Evolutionary conservation across 2,113 vertebrate species (phyloP), one percentile per base, ranked within the genome.

Genomic region (Limnothrissa miodon): DNA sequence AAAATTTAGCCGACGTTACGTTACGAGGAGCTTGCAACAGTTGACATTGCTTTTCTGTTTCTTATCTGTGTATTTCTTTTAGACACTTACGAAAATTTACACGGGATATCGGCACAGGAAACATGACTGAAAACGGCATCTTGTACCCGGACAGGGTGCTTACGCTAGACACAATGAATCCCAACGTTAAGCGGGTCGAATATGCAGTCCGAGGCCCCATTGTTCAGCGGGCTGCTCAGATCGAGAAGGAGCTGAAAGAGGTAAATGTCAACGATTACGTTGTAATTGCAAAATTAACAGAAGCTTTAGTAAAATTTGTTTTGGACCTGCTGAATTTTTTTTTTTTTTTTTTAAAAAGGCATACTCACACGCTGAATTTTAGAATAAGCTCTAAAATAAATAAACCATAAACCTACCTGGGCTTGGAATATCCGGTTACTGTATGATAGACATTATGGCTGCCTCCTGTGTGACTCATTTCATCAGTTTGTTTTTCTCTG

Each of bases 181-280:
- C 94, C 0, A 91, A 91, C 0, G 90, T 98, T 36, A 94, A 87
- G 89, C 90, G 80, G 39, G 91, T 97, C 51, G 96, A 98, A 87
- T 98, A 98, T 5, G 96, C 96, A 0, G 97, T 98, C 1, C 93
- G 96, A 0, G 96, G 97, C 0, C 94, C 96, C 59, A 95, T 98
- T 0, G 95, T 96, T 1, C 90, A 92, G 42, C 91, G 96, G 0
- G 97, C 97, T 4, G 33, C 93, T 85, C 93, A 96, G 91, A 90
- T 98, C 81, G 96, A 97, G 89, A 95, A 92, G 88, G 96, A 97
- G 88, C 92, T 98, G 11, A 87, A 85, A 48, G 93, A 95, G 95
- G 97, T 98, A 87, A 83, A 2, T 42, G 79, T 25, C 5, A 39
- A 48, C 4, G n/a, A 7, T 42, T 45, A 39, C 29, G 42, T 19